Evolutionary conservation across 2,888 invertebrate genomes (phyloP), one percentile per base, ranked within the genome.

Genomic region (Nineta flava): DNA sequence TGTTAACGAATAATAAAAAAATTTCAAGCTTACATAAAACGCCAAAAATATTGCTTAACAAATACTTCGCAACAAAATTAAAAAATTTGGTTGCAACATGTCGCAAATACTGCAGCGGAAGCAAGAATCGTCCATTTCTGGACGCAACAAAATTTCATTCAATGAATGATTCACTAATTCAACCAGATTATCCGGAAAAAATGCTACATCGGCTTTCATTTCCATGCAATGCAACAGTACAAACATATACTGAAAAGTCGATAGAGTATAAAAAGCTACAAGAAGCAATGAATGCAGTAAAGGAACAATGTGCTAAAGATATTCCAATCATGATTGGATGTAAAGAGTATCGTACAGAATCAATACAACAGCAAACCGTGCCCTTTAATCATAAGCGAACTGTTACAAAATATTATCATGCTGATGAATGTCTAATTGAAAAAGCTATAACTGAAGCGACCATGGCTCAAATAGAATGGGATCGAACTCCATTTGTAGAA

Each of bases 241-340:
- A 86, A 16, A 69, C 68, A 12, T 99, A 96, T 68, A 73, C 79
- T 54, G 81, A 83, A 53, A 13, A 86, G 46, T 91, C 91, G 54
- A 66, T 73, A 50, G 96, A 99, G 67, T 77, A 93, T 51, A 65
- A 69, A 47, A 81, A 78, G 45, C 68, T 97, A 32, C 75, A 80
- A 55, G 71, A 73, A 46, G 83, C 83, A 44, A 67, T 97, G 41
- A 69, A 78, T 53, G 70, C 77, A 52, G 76, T 81, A 55, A 70
- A 80, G 10, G 66, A 70, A 21, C 26, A 26, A 26, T 26, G 71
- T 72, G 51, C 26, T 34, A 51, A 83, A 85, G 61, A 97, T 56
- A 79, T 97, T 52, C 97, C 99, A 9, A 85, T 99, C 62, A 80
- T 96, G n/a, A 91, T 99, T 63, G 97, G 95, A n/a, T 84, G 85